Percentiles rank a stretch among this genome's conserved stretches.
phyloP scores from a whole-genome alignment of 2,113 vertebrate species.

The Macrotis lagotis region DNA sequence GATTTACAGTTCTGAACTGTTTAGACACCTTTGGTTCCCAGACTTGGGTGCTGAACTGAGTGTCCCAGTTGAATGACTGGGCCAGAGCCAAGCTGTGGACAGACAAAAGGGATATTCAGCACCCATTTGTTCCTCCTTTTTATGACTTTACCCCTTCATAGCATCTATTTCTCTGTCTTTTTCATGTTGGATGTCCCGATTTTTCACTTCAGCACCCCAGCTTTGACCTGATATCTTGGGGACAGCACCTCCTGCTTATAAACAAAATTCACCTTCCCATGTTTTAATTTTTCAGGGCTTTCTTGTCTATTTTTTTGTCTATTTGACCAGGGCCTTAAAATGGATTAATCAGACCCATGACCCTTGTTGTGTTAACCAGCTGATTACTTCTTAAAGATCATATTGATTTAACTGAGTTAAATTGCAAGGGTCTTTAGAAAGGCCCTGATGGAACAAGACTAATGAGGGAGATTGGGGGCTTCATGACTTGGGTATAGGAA shows the following conservation, averaged over 20 bases:
- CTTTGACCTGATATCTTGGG: neutral
- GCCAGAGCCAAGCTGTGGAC: neutral
- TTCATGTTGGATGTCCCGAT: neutral
- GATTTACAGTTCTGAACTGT: neutral
- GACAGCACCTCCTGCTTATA: neutral
- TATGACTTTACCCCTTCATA: neutral
- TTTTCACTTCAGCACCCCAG: neutral
- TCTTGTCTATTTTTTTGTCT: neutral
- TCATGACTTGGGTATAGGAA: neutral
- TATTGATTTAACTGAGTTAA: neutral
- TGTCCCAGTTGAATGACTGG: neutral
- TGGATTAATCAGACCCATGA: neutral
- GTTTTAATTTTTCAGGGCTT: neutral
- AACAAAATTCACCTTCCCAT: neutral
- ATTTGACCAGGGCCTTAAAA: no score
- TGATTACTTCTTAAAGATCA: neutral
- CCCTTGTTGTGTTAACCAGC: neutral
- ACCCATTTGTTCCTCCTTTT: neutral
- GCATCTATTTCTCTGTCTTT: neutral
- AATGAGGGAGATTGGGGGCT: neutral
- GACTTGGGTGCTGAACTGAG: neutral
- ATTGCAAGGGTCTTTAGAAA: neutral
- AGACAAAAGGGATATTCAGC: neutral
- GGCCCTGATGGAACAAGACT: neutral
- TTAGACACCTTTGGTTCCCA: neutral